Percentiles rank a stretch among this genome's conserved stretches.
phyloP scores from a whole-genome alignment of 1,140 invertebrate species.

The Calosoma granatense region DNA sequence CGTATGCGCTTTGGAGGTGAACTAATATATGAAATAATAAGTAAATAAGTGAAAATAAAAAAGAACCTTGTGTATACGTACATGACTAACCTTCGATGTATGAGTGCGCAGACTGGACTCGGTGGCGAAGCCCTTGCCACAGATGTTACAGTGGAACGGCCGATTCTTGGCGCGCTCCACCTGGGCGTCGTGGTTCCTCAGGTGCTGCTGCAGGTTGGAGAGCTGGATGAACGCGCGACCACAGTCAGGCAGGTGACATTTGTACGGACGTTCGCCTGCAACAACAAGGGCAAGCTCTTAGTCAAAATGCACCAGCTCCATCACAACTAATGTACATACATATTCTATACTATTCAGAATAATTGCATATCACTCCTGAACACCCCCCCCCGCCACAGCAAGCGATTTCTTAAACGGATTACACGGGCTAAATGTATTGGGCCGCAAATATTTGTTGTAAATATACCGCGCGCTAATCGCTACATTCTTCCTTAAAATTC shows the following conservation, averaged over 20 bases:
- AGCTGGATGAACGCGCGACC: slow-evolving; percentile 94
- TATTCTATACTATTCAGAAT: too few species aligned
- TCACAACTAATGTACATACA: too few species aligned
- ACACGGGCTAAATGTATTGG: too few species aligned
- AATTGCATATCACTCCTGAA: too few species aligned
- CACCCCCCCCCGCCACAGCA: too few species aligned
- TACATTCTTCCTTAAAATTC: too few species aligned
- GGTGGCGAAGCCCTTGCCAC: slow-evolving; percentile 92
- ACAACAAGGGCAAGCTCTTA: slow-evolving; percentile 36
- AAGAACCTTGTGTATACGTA: slow-evolving; percentile 43
- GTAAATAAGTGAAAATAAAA: slow-evolving; percentile 23
- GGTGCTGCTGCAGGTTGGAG: slow-evolving; percentile 93
- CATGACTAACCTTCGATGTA: slow-evolving; percentile 88
- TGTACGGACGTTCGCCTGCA: slow-evolving; percentile 92
- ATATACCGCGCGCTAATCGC: too few species aligned
- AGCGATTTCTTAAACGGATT: too few species aligned
- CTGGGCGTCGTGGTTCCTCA: slow-evolving; percentile 92
- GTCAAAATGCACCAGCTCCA: too few species aligned
- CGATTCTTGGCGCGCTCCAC: slow-evolving; percentile 89
- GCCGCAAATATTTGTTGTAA: too few species aligned
- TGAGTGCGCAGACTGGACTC: slow-evolving; percentile 91
- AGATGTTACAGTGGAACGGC: slow-evolving; percentile 92
- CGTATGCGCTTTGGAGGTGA: too few species aligned
- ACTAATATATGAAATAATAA: too few species aligned
- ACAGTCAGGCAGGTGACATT: slow-evolving; percentile 91